Base-by-base conservation (phyloP, 2,113 vertebrate genomes). In the Xiphorhynchus elegans region DNA sequence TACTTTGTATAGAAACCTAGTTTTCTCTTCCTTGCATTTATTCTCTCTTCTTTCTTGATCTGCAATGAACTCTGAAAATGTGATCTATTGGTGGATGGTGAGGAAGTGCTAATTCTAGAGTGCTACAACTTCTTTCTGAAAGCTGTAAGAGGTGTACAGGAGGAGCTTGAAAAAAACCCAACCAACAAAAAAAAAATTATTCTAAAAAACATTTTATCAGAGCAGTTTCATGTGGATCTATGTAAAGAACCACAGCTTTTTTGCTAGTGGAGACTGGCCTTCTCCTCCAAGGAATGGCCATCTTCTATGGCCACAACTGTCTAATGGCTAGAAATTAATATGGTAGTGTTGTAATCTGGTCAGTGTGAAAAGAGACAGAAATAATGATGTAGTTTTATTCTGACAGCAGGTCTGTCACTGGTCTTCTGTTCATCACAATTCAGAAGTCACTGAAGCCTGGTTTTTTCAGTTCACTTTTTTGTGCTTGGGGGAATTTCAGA, bases 181-280 rank as follows among this genome's bases (percentile, higher is more conserved):
- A 4, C 0, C 0, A 23, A n/a, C 33, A 23, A n/a, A 33, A n/a
- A 21, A n/a, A 6, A 59, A n/a, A 5, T 70, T 9, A 53, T 37
- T 15, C 53, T n/a, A 31, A 63, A 40, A 85, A 46, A 50, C 4
- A 29, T 29, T 58, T 18, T 39, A 17, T 42, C 18, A 55, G 35
- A 52, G 7, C 7, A 39, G 2, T 88, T 88, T 92, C 1, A 5
- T 5, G 3, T 42, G 44, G 15, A 62, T 37, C 55, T 66, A 1
- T 26, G 24, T 76, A 64, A 80, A 49, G 31, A 49, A 39, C 63
- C 7, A 18, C 4, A 53, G 4, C 17, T 64, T 55, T 53, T 64
- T 58, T 59, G 16, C 63, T 53, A 59, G 8, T 12, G n/a, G 23
- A 74, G 8, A 18, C 11, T 84, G 46, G 13, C 9, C 62, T 89